phyloP scores from a whole-genome alignment of 2,888 invertebrate species.

The Rhingia campestris region DNA sequence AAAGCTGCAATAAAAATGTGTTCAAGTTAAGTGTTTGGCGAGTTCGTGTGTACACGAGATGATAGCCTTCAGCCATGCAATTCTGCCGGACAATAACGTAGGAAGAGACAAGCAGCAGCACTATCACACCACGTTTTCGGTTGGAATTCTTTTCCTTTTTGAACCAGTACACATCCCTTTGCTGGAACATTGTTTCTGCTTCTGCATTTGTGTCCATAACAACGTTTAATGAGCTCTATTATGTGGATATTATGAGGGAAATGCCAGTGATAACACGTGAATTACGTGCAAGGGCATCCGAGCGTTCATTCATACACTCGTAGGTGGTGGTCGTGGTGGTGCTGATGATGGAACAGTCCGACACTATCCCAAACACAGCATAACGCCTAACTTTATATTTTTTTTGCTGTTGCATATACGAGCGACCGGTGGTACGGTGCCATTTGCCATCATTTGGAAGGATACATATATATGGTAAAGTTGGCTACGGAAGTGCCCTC shows the following conservation, averaged over 20 bases:
- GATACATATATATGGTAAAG: background rate
- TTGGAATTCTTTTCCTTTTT: background rate
- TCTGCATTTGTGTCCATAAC: conserved; percentile 45
- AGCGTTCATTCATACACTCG: conserved; percentile 41
- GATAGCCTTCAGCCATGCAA: conserved; percentile 34
- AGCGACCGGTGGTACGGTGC: background rate
- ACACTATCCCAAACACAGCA: conserved; percentile 24
- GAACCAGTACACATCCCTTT: conserved; percentile 13
- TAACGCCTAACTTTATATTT: conserved; percentile 27
- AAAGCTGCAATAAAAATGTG: conserved; percentile 22
- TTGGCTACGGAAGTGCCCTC: conserved; percentile 25
- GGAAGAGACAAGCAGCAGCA: background rate
- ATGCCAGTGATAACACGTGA: conserved; percentile 43
- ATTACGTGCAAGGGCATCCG: conserved; percentile 45
- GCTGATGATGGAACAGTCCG: conserved; percentile 12
- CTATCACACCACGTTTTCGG: background rate
- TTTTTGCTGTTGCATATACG: conserved; percentile 8
- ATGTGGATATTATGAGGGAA: conserved; percentile 45
- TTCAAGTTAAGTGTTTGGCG: conserved; percentile 29
- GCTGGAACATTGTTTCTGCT: background rate
- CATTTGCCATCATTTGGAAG: too few species aligned
- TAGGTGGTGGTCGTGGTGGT: background rate
- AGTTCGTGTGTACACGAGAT: conserved; percentile 12
- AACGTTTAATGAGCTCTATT: conserved; percentile 57
- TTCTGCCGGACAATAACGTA: conserved; percentile 4